Conservation (phyloP, 2,113 vertebrate species). For the Osmerus eperlanus region DNA sequence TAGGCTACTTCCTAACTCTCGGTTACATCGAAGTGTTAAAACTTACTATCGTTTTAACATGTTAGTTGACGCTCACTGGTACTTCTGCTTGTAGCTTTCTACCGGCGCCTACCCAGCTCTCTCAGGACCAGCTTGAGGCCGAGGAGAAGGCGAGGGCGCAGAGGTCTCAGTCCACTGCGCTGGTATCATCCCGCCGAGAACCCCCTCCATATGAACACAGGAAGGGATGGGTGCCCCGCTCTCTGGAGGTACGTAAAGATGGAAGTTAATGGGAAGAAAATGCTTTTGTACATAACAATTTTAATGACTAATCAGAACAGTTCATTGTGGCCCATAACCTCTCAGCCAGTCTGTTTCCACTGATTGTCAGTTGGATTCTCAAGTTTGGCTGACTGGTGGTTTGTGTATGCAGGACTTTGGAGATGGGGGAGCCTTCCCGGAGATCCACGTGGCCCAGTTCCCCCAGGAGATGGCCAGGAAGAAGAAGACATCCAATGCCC, state of each 20-base stretch:
- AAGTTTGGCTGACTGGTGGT: not conserved
- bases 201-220: constrained; percentile 87
- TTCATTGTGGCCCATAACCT: not conserved
- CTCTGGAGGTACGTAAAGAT: constrained; percentile 75
- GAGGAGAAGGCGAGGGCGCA: constrained; percentile 87
- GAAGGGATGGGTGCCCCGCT: constrained; percentile 89
- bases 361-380: too few relatives aligned
- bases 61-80: not conserved
- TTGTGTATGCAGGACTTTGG: constrained; percentile 84
- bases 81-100: constrained; percentile 77
- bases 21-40: too few relatives aligned
- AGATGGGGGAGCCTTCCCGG: constrained; percentile 97
- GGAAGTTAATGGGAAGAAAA: not conserved
- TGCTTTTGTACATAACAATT: not conserved
- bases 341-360: not conserved
- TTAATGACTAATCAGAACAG: not conserved
- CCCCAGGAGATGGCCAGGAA: constrained; percentile 96
- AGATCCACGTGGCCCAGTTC: constrained; percentile 96
- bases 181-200: constrained; percentile 88
- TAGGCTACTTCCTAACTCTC: too few relatives aligned
- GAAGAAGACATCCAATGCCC: constrained; percentile 92
- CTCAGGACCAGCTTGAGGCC: constrained; percentile 95
- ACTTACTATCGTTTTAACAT: too few relatives aligned
- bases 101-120: constrained; percentile 93
- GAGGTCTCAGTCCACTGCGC: constrained; percentile 83